Conservation (phyloP, 1,140 invertebrate species). For the Habropoda laboriosa region DNA sequence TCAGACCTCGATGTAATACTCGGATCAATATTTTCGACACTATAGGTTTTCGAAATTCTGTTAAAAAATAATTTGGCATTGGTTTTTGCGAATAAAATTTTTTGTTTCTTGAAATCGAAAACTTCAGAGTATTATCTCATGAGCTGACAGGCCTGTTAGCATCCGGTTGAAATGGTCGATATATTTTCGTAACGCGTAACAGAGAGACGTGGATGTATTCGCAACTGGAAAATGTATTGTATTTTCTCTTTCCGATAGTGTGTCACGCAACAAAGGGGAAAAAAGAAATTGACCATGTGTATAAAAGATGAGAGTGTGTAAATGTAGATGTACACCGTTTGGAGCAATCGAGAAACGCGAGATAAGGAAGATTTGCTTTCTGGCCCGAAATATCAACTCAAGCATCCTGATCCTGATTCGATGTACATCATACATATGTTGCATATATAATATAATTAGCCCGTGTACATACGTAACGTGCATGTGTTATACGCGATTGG, state of each 20-base stretch:
- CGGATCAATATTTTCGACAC: not conserved
- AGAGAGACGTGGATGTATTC: not conserved
- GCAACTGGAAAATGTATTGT: not conserved
- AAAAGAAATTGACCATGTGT: conserved; percentile 2
- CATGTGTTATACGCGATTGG: not conserved
- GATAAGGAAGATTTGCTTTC: conserved; percentile 8
- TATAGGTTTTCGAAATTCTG: not conserved
- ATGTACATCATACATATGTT: conserved; percentile 50
- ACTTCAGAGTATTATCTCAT: conserved; percentile 6
- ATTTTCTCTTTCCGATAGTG: not conserved
- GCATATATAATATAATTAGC: conserved; percentile 47
- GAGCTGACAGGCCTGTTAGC: conserved; percentile 13
- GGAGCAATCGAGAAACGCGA: not conserved
- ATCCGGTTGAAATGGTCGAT: conserved; percentile 10
- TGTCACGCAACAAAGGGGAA: not conserved
- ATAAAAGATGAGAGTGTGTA: not conserved
- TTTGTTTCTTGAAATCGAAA: not conserved
- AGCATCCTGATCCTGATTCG: conserved; percentile 41
- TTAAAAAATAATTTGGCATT: too few species aligned
- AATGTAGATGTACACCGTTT: not conserved
- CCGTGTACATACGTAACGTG: conserved; percentile 16
- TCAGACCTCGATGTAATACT: conserved; percentile 19
- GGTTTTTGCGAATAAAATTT: too few species aligned
- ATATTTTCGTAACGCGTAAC: conserved; percentile 24
- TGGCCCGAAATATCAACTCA: conserved; percentile 36